Evolutionary conservation across 1,140 invertebrate genomes (phyloP).

Genomic region (Drosophila arawakana): DNA sequence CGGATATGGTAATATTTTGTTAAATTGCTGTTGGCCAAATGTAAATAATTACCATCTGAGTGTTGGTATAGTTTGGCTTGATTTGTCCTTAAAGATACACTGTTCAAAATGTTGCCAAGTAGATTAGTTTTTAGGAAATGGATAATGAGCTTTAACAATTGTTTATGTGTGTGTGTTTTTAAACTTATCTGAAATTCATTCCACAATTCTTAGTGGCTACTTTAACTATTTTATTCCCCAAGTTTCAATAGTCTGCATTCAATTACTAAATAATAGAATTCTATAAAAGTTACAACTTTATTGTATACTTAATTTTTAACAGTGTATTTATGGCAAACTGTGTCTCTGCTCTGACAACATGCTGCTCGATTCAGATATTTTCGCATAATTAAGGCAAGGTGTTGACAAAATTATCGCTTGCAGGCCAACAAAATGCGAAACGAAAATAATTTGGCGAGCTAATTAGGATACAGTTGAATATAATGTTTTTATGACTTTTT

Average conservation of each 20-base stretch:
- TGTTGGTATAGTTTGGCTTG: neutral
- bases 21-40: slow-evolving; percentile 9
- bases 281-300: too few species aligned
- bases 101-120: too few species aligned
- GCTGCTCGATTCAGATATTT: slow-evolving; percentile 14
- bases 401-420: slow-evolving; percentile 70
- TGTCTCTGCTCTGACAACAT: slow-evolving; percentile 31
- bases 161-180: too few species aligned
- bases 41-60: slow-evolving; percentile 46
- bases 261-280: too few species aligned
- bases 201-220: too few species aligned
- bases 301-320: too few species aligned
- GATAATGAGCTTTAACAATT: too few species aligned
- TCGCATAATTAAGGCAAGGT: slow-evolving; percentile 61
- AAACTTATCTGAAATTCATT: too few species aligned
- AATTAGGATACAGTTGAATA: slow-evolving; percentile 70
- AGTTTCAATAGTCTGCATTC: too few species aligned
- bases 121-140: too few species aligned
- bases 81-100: too few species aligned
- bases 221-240: too few species aligned
- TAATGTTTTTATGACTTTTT: slow-evolving; percentile 78
- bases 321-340: neutral
- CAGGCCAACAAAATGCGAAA: slow-evolving; percentile 43
- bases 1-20: slow-evolving; percentile 5
- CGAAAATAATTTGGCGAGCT: slow-evolving; percentile 64